Evolutionary conservation across 2,888 invertebrate genomes (phyloP).

Genomic region (Polydrusus pterygomalis): DNA sequence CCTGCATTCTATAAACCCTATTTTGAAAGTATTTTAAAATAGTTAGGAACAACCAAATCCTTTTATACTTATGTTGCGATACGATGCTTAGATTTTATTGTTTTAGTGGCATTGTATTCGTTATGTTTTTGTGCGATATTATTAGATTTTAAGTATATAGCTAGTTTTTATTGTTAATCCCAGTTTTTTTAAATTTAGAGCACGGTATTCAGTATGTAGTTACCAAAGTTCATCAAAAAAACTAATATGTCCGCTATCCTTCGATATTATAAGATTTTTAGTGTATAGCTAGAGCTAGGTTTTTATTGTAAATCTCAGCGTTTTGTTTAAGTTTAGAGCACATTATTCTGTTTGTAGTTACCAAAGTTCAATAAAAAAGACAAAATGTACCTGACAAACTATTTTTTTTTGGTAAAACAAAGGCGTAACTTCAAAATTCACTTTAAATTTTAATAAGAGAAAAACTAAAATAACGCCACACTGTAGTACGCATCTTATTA

Average conservation of each 20-base stretch:
- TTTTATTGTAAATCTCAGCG: too few species aligned
- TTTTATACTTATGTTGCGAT: neutral
- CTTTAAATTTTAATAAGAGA: constrained; percentile 19
- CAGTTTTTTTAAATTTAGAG: neutral
- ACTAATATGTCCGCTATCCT: too few species aligned
- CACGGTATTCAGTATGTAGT: neutral
- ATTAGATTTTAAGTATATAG: neutral
- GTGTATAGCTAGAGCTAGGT: too few species aligned
- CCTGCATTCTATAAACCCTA: neutral
- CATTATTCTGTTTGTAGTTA: too few species aligned
- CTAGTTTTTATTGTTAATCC: neutral
- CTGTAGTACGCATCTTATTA: too few species aligned
- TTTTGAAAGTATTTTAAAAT: neutral
- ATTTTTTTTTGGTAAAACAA: constrained; percentile 12
- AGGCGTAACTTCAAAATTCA: constrained; percentile 28
- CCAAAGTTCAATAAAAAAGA: neutral
- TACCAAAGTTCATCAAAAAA: too few species aligned
- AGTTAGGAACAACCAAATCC: neutral
- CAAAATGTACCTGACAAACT: neutral
- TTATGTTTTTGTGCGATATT: neutral
- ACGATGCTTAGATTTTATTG: neutral
- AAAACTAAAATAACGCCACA: constrained; percentile 16
- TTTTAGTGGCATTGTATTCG: neutral
- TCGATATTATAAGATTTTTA: too few species aligned
- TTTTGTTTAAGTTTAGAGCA: too few species aligned